Evolutionary conservation across 2,797 vertebrate genomes (phyloP), one percentile per base, ranked within the genome.

Genomic region (Brachyrhaphis roseni): DNA sequence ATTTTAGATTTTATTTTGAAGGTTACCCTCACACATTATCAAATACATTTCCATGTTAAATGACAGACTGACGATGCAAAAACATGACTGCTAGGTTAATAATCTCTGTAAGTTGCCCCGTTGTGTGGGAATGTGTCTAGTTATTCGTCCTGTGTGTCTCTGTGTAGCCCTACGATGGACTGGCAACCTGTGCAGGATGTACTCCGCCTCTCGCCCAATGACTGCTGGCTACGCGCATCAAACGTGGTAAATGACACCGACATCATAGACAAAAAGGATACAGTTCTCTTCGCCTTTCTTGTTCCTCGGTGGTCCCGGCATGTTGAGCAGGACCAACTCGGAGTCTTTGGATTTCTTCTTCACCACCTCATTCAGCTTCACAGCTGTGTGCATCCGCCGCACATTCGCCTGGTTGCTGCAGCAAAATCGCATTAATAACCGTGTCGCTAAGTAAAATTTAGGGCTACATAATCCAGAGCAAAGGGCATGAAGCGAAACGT

Each of bases 281-380:
- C 98, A 99, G 93, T 99, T 99, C 92, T 98, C 97, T 0, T 99
- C 97, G 0, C 98, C 98, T 83, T 97, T 96, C 79, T 94, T 97
- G 93, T 95, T 98, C 89, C 93, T 97, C 0, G 98, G 98, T 2
- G 98, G 98, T 34, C 98, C 98, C 0, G 98, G 98, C 98, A 99
- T 99, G 94, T 99, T 99, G 82, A 99, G 94, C 87, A 99, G 91
- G 62, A 99, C 98, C 71, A 99, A 96, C 77, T 98, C 95, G 13
- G 98, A 97, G 0, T 96, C 82, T 34, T 96, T 92, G 68, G 98
- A 99, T 84, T 97, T 98, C 80, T 93, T 96, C 71, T 97, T 95
- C 45, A 99, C 95, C 4, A 92, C 96, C 46, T 95, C 96, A 4
- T 97, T 97, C 74, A 98, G 93, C 90, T 94, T 97, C 72, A 97